Evolutionary conservation across 2,888 invertebrate genomes (phyloP), one percentile per base, ranked within the genome.

Genomic region (Epirrhoe alternata): DNA sequence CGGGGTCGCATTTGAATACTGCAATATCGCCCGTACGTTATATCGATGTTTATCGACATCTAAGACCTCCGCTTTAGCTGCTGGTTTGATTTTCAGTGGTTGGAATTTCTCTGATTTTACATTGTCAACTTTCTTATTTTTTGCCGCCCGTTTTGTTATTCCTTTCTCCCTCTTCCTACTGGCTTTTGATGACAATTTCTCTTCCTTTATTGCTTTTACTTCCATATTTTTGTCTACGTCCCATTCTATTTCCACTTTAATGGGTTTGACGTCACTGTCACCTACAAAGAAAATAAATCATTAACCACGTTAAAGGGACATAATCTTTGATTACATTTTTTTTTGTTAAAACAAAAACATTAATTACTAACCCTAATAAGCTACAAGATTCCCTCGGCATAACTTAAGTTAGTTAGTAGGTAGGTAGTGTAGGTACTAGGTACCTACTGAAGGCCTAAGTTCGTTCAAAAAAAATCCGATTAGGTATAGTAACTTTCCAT

Each of bases 1-100:
- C 0, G 90, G 90, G 0, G 90, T 90, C 0, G 90, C 90, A 53
- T 90, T 91, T 0, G 90, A 85, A 62, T 81, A 74, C 2, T 77
- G 67, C 5, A 89, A 66, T 61, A 89, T 83, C 35, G 82, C 81
- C 51, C 78, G 75, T 0, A 89, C 79, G 62, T 89, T 89, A 17
- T 80, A 77, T 7, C 81, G 81, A 49, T 83, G 83, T 61, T 81
- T 83, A 12, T 71, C 72, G 0, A 80, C 67, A 65, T 79, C 79
- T 53, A 66, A 52, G 14, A 66, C 30, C n/a, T 69, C 68, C 2
- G 45, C 59, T 45, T 59, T 62, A 5, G 54, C 49, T 24, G 62
- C 61, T 50, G 64, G 62, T 51, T 65, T 61, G 38, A 68, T 58
- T 50, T 62, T 70, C 14, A 64, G 57, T 5, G 51, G 63, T 24